phyloP scores from a whole-genome alignment of 2,888 invertebrate species.

The Priocnemis perturbator region DNA sequence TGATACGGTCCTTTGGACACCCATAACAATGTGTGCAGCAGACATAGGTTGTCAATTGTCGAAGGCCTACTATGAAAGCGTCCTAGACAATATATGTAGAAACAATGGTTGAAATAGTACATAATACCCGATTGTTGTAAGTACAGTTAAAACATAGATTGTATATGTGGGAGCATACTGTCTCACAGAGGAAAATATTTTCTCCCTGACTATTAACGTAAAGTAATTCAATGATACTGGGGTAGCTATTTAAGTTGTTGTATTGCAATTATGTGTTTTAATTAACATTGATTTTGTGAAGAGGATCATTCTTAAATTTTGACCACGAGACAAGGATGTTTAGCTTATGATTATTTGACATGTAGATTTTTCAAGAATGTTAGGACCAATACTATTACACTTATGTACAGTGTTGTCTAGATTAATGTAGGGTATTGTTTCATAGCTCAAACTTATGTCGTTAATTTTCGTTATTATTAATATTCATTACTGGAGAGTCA shows the following conservation, averaged over 20 bases:
- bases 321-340: no score
- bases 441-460: conserved; percentile 34
- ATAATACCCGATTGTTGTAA: conserved; percentile 41
- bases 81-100: conserved; percentile 59
- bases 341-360: no score
- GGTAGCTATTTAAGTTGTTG: conserved; percentile 27
- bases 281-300: conserved; percentile 4
- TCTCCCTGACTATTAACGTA: conserved; percentile 15
- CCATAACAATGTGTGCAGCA: conserved; percentile 22
- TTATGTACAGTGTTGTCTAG: conserved; percentile 43
- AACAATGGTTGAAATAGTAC: conserved; percentile 36
- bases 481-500: conserved; percentile 28
- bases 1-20: neutral
- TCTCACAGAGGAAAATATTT: conserved; percentile 23
- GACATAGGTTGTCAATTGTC: conserved; percentile 59
- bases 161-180: conserved; percentile 9
- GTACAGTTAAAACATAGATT: conserved; percentile 40
- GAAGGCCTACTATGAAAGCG: conserved; percentile 59
- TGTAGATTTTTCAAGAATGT: conserved; percentile 16
- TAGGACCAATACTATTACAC: conserved; percentile 45
- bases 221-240: conserved; percentile 15
- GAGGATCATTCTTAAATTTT: no score
- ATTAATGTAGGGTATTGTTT: conserved; percentile 34
- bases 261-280: conserved; percentile 18
- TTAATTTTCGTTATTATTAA: conserved; percentile 33